Evolutionary conservation across 2,888 invertebrate species (phyloP), one percentile per base, ranked within the genome.

Genomic region (Drosophila sordidapex): DNA sequence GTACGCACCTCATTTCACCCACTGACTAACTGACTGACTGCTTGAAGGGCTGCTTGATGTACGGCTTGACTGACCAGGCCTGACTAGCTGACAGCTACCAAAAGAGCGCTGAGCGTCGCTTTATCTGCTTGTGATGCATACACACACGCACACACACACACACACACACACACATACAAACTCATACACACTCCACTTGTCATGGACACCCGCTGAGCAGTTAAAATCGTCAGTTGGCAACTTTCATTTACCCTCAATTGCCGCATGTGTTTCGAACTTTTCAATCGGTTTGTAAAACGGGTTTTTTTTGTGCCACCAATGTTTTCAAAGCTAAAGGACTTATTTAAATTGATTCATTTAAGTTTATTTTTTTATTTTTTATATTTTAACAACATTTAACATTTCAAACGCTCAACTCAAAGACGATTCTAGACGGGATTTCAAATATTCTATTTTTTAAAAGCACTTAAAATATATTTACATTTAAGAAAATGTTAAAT

Each of bases 201-300:
- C 90, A 90, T 74, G 75, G 79, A 75, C 87, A 81, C 75, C 76
- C 63, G 71, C 52, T 77, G 46, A 25, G 57, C 46, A 43, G 21
- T 40, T 51, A 4, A 35, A 43, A 18, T 57, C 35, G 10, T 7
- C 2, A 36, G n/a, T 27, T 15, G 53, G 7, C 63, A 61, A 62
- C 51, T 59, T 59, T n/a, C 11, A 31, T 1, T 25, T 70, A 38
- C 77, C 31, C 77, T 79, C 18, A 1, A 54, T 15, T 21, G 6
- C 5, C 13, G 35, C 27, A 60, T 49, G 36, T 13, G n/a, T n/a
- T 49, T 36, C 10, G 8, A 60, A 6, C 33, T 49, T 29, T 2
- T 36, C 15, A 7, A 46, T 25, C 46, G 25, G 15, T 29, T 29
- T 40, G 29, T 25, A 31, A 58, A 53, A 15, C 15, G 2, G 4